phyloP scores from a whole-genome alignment of 2,797 vertebrate genomes.

The Pseudochaenichthys georgianus region DNA sequence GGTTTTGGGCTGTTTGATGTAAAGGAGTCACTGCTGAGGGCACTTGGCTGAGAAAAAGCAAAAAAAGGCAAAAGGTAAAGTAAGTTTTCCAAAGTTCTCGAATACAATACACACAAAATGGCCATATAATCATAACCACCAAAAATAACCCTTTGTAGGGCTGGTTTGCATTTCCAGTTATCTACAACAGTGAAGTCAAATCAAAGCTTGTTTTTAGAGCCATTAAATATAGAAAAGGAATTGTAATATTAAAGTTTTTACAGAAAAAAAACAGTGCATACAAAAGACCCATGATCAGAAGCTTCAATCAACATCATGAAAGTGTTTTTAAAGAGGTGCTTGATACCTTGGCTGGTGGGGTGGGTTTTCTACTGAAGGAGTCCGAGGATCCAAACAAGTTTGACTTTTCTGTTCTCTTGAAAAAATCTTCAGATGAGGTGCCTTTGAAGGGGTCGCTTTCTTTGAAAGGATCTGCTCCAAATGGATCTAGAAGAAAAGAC shows the following conservation, averaged over 20 bases:
- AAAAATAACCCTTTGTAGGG: slow-evolving; percentile 5
- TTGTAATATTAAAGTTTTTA: background rate
- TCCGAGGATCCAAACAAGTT: slow-evolving; percentile 91
- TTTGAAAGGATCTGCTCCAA: slow-evolving; percentile 89
- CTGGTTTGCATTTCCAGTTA: slow-evolving; percentile 6
- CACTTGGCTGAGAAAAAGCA: slow-evolving; percentile 84
- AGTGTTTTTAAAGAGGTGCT: background rate
- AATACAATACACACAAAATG: slow-evolving; percentile 30
- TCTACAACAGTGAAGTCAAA: background rate
- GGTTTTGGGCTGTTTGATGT: slow-evolving; percentile 85
- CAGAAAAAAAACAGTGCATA: background rate
- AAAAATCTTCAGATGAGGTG: slow-evolving; percentile 88
- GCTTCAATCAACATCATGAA: background rate
- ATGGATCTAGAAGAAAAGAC: slow-evolving; percentile 83
- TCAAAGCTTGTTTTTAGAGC: slow-evolving; percentile 1
- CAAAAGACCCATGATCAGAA: slow-evolving; percentile 2
- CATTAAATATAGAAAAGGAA: background rate
- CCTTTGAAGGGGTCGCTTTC: slow-evolving; percentile 84
- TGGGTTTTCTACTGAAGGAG: slow-evolving; percentile 88
- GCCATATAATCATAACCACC: background rate
- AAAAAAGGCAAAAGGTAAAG: slow-evolving; percentile 22
- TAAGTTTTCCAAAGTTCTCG: slow-evolving; percentile 17
- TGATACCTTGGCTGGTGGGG: slow-evolving; percentile 89
- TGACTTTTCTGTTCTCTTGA: slow-evolving; percentile 88
- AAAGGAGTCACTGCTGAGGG: slow-evolving; percentile 90